These are phyloP conservation scores for Dastarcus helophoroides DNA, from an alignment of 2,888 invertebrate species.

Conservation along the genomic window DNA sequence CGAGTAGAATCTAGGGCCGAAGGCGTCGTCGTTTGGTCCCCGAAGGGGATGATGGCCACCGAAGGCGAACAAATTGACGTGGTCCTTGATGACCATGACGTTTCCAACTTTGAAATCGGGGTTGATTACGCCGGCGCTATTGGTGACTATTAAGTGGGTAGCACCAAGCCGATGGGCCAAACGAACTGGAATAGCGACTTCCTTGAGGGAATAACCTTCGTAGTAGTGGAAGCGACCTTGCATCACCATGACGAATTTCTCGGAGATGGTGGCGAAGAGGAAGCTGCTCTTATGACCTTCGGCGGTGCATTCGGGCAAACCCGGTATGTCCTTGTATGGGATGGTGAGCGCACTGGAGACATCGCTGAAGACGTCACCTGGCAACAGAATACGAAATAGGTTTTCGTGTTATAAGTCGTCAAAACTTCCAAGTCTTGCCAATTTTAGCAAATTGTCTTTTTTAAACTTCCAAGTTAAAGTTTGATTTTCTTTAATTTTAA, in stretches of 20 bases:
- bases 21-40: constrained; percentile 78
- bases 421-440: no score
- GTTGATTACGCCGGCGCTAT: constrained; percentile 90
- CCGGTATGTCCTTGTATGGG: constrained; percentile 77
- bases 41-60: constrained; percentile 80
- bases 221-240: constrained; percentile 91
- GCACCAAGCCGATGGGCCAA: constrained; percentile 89
- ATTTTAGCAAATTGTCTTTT: no score
- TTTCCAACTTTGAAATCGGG: constrained; percentile 75
- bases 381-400: no score
- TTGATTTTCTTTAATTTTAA: no score
- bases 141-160: constrained; percentile 63
- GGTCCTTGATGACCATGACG: constrained; percentile 91
- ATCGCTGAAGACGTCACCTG: no score
- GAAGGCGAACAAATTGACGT: constrained; percentile 88
- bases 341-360: no score
- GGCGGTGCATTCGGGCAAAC: constrained; percentile 82
- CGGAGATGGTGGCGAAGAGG: constrained; percentile 71
- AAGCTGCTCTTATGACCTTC: constrained; percentile 78
- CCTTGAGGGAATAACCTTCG: constrained; percentile 83
- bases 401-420: no score
- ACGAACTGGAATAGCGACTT: constrained; percentile 82
- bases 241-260: constrained; percentile 77
- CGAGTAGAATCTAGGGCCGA: constrained; percentile 81
- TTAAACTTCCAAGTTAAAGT: no score